Evolutionary conservation across 1,140 invertebrate species (phyloP).

Genomic region (Drosophila kepulauana): DNA sequence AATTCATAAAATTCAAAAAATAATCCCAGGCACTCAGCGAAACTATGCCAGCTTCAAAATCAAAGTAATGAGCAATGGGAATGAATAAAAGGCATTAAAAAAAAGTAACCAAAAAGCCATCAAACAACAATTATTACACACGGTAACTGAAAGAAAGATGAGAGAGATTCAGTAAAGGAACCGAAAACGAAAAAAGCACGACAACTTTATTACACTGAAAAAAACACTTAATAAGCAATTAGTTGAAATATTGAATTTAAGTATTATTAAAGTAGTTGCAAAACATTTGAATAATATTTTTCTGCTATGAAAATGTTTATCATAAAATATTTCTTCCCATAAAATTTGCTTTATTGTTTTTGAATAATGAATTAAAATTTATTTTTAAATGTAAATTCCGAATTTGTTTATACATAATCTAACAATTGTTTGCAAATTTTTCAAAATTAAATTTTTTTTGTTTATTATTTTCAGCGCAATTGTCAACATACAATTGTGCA

Average conservation of each 20-base stretch:
- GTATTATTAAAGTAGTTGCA: too few species aligned
- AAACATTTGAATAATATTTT: too few species aligned
- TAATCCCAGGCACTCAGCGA: conserved; percentile 30
- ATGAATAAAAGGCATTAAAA: conserved; percentile 15
- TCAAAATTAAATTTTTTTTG: neutral
- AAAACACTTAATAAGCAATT: neutral
- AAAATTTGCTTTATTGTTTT: neutral
- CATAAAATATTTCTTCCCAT: too few species aligned
- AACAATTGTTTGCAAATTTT: neutral
- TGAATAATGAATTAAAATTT: neutral
- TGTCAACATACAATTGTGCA: neutral
- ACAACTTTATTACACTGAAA: conserved; percentile 13
- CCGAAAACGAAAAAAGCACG: neutral
- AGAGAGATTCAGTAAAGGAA: conserved; percentile 20
- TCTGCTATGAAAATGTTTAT: too few species aligned
- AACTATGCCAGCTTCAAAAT: conserved; percentile 58
- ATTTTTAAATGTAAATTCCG: neutral
- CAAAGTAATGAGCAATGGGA: conserved; percentile 56
- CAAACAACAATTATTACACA: conserved; percentile 53
- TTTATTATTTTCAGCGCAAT: neutral
- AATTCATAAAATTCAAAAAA: conserved; percentile 31
- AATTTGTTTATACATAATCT: neutral
- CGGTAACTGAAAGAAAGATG: conserved; percentile 37
- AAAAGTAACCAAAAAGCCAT: conserved; percentile 34
- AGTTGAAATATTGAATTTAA: neutral